Percentiles rank a stretch among this genome's conserved stretches.
Conservation (phyloP, 64 coral and sea anemone genomes). For the Actinia tenebrosa region DNA sequence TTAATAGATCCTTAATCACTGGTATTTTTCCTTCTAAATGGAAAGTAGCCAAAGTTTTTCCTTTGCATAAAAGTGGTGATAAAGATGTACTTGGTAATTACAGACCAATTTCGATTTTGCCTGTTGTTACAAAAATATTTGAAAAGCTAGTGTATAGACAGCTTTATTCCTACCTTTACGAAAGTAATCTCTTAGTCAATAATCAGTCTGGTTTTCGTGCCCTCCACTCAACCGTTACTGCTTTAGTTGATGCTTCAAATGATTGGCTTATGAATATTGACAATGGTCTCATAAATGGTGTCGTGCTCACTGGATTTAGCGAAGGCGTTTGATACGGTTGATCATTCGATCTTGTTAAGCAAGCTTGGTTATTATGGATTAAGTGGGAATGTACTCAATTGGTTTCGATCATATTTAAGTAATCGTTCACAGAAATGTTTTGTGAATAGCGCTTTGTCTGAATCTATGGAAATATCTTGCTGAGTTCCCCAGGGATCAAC, state of each 20-base stretch:
- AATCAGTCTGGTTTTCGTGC: slow-evolving; percentile 20
- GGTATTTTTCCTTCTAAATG: slow-evolving; percentile 15
- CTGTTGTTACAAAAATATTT: slow-evolving; percentile 4
- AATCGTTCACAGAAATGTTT: too few relatives aligned
- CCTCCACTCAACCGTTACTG: neutral
- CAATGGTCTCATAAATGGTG: neutral
- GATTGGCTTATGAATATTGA: neutral
- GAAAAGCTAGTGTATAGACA: slow-evolving; percentile 1
- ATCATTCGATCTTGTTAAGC: too few relatives aligned
- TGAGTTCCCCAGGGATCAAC: too few relatives aligned
- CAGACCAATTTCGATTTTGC: slow-evolving; percentile 9
- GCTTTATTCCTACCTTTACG: neutral
- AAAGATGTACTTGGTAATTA: slow-evolving; percentile 16
- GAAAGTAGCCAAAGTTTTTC: slow-evolving; percentile 33
- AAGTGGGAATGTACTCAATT: too few relatives aligned
- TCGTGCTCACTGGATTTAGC: too few relatives aligned
- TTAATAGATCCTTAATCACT: slow-evolving; percentile 18
- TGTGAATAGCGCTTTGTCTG: too few relatives aligned
- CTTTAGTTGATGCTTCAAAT: neutral
- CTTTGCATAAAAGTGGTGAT: slow-evolving; percentile 27
- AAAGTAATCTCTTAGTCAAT: neutral
- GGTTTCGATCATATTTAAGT: too few relatives aligned
- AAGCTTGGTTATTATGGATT: too few relatives aligned
- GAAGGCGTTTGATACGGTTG: too few relatives aligned
- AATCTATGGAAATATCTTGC: too few relatives aligned